Base-by-base conservation (phyloP, 2,888 invertebrate species). In the Standfussiana lucernea region DNA sequence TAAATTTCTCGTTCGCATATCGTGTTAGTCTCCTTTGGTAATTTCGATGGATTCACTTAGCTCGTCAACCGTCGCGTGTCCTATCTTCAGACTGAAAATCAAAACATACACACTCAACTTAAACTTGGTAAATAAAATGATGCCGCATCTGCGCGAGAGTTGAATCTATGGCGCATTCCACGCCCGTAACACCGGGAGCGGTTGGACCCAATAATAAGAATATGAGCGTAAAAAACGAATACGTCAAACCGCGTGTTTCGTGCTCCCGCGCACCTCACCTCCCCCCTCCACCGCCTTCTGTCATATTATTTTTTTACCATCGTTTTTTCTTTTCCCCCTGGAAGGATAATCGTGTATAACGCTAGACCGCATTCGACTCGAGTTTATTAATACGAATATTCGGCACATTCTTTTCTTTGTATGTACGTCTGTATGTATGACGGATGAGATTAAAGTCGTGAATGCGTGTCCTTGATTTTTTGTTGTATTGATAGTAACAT, bases 101-200 rank as follows among this genome's bases (percentile, higher is more conserved):
- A 32, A 40, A 83, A 42, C 6, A 37, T 4, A 45, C 13, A 67
- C 35, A 45, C 32, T 56, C 32, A 37, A 42, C 21, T 42, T n/a
- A 64, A 47, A 40, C 21, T 61, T 56, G 13, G 28, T 74, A 72
- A 79, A 80, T 82, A 84, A 80, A 83, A 75, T 78, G 78, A 24
- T 91, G 95, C 90, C 96, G 92, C 91, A 93, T 95, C 96, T 95
- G 91, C 84, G 82, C 87, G 75, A 82, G 80, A 87, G 80, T 89
- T 86, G 40, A 85, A 84, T 96, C 96, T 95, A 89, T 94, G 93
- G 92, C 93, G 93, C 96, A 96, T 96, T 96, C 96, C 96, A 89
- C 93, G 93, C 89, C 91, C 97, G 97, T 97, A 97, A 97, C 96
- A 97, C 96, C 96, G 94, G 97, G 96, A 96, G 97, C 97, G 95